Evolutionary conservation across 2,888 invertebrate genomes (phyloP), one percentile per base, ranked within the genome.

Genomic region (Callinectes sapidus): DNA sequence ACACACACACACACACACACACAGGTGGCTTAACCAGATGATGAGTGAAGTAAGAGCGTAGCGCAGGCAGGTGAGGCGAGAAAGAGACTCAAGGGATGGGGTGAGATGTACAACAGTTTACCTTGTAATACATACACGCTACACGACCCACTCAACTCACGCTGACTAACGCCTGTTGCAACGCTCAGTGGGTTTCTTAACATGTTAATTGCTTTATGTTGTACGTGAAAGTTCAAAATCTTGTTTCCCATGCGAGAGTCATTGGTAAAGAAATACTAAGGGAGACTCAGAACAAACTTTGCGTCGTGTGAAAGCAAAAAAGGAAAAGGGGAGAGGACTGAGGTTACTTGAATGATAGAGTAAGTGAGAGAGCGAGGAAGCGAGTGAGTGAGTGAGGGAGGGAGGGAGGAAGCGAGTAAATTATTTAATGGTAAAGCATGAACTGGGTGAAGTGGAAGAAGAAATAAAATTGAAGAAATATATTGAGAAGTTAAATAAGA

Each of bases 1-100:
- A 81, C 81, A 81, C 81, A 81, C 81, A 81, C 81, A 81, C 81
- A 81, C 81, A 81, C 81, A 81, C 81, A 81, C 81, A 81, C 35
- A 81, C 81, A 81, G 32, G 81, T 81, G 81, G 32, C 16, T 81
- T 32, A 35, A 81, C 35, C 81, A 81, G 81, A 32, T 81, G 81
- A 35, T 81, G 81, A 81, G 35, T 35, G 35, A 81, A 35, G 13
- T 81, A 35, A 81, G 81, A 81, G 81, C 16, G 81, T 14, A 32
- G 3, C 28, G 35, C 35, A 35, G 35, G 81, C 35, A 81, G 81
- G 81, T 81, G 35, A 35, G 35, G 81, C 14, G 18, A n/a, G 71
- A 71, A 28, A 28, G 71, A 71, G 71, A 71, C 10, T 3, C 71
- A 23, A 28, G 71, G n/a, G 61, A 61, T 3, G 23, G 28, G 2